Base-by-base conservation (phyloP, 2,888 invertebrate genomes). In the Drosophila nigritarsus region DNA sequence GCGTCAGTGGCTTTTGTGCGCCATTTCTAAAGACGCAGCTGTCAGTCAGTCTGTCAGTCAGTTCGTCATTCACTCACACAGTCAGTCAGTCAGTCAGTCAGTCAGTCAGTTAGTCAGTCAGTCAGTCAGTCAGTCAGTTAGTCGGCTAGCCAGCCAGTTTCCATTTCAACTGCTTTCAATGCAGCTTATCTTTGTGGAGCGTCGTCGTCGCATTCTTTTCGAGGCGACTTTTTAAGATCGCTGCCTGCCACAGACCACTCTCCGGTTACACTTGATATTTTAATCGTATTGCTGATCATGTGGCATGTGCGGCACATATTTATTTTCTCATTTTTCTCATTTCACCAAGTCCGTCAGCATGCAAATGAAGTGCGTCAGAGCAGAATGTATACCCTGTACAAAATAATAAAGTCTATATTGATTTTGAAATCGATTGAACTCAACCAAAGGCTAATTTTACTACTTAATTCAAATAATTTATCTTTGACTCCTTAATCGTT, bases 231-330 rank as follows among this genome's bases (percentile, higher is more conserved):
- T 63, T 65, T 55, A 58, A 53, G 58, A 76, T 75, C 32, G 53
- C 55, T 48, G 30, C 8, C 51, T 48, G 34, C 38, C 24, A 18
- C 65, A 65, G 50, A 45, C 24, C 45, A 45, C 54, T 66, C 83
- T 77, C 78, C 66, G 81, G 69, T 78, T 75, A 75, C 75, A 83
- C 77, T 83, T 87, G 87, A 87, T 87, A 87, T 85, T 87, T 85
- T 85, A 89, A 85, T 85, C 84, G 80, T 79, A 73, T 86, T 89
- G 87, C 79, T 62, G 87, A 84, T 87, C 89, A 77, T 70, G 63
- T 65, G 78, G 80, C 83, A 74, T 88, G 80, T 78, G 83, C 65
- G 83, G 74, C 71, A 86, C 75, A 88, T 80, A 70, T 67, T 45
- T 40, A 36, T 42, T 50, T 63, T 40, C 54, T 45, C 50, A 24